phyloP scores from a whole-genome alignment of 2,797 vertebrate genomes.

The Hephaestus fuliginosus region DNA sequence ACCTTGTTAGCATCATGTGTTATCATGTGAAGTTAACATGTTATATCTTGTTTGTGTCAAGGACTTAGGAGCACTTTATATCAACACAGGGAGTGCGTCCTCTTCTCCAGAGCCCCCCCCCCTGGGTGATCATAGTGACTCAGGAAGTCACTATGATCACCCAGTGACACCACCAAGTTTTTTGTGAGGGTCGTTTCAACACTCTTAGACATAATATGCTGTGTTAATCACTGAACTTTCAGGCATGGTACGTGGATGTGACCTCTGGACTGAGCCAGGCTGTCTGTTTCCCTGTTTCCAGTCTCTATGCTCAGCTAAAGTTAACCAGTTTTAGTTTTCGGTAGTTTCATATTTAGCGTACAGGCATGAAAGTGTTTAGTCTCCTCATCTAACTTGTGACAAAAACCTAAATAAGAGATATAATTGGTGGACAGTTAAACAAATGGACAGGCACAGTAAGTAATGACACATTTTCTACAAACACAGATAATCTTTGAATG shows the following conservation, averaged over 20 bases:
- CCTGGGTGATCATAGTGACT: too few species aligned
- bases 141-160: not conserved
- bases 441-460: constrained; percentile 17
- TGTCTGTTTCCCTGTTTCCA: not conserved
- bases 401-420: not conserved
- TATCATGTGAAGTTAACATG: not conserved
- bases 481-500: constrained; percentile 7
- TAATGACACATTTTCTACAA: constrained; percentile 3
- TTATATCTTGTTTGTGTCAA: not conserved
- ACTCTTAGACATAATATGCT: too few species aligned
- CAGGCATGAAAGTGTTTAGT: not conserved
- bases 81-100: too few species aligned
- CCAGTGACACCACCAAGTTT: not conserved
- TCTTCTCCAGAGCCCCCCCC: too few species aligned
- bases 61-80: too few species aligned
- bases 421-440: constrained; percentile 18
- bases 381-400: not conserved
- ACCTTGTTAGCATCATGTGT: not conserved
- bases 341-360: not conserved
- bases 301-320: not conserved
- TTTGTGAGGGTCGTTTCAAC: too few species aligned
- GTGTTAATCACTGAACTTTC: not conserved
- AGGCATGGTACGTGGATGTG: too few species aligned
- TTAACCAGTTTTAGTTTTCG: not conserved
- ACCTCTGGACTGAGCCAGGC: not conserved